Evolutionary conservation across 2,113 vertebrate genomes (phyloP), one percentile per base, ranked within the genome.

Genomic region (Buteo buteo): DNA sequence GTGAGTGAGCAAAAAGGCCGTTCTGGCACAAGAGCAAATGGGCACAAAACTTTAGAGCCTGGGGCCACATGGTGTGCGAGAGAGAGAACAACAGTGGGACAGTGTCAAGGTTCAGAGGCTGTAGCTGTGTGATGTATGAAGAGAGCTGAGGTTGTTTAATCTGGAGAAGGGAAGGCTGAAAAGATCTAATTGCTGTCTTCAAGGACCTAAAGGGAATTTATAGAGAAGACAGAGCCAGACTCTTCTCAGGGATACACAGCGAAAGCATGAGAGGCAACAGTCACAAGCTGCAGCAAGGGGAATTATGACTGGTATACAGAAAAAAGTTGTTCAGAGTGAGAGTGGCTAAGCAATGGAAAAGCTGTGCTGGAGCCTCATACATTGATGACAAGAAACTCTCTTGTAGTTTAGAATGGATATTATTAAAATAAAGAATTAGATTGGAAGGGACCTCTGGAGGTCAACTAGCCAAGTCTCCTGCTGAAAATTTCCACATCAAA

Each of bases 51-150:
- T 80, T 84, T 44, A 47, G 16, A 72, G 54, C 49, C 44, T 77
- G 40, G 20, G 22, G 26, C 49, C 29, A 10, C 4, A 0, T 3
- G 16, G 11, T 29, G 17, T 1, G 4, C 40, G 47, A 67, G 26
- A 38, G 26, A 47, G 20, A 14, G 1, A 72, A 10, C 36, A 47
- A 14, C 61, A 59, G 28, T 32, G 28, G 50, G 42, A 66, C 15
- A 66, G 20, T 16, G 40, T 54, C 72, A 70, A 13, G 50, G 45
- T 81, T 70, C 40, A 65, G 34, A 47, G 22, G 10, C 38, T 5
- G 4, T 44, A 18, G 36, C 24, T 66, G 26, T 42, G 4, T 83
- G 28, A 25, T 77, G 16, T 45, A n/a, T 70, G 64, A 50, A 81
- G 69, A 49, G 36, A 62, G 15, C 36, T 65, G 66, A 58, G 49